These are phyloP conservation scores for Pseudomyrmex gracilis DNA, from an alignment of 1,140 invertebrate genomes.

Conservation along the genomic window DNA sequence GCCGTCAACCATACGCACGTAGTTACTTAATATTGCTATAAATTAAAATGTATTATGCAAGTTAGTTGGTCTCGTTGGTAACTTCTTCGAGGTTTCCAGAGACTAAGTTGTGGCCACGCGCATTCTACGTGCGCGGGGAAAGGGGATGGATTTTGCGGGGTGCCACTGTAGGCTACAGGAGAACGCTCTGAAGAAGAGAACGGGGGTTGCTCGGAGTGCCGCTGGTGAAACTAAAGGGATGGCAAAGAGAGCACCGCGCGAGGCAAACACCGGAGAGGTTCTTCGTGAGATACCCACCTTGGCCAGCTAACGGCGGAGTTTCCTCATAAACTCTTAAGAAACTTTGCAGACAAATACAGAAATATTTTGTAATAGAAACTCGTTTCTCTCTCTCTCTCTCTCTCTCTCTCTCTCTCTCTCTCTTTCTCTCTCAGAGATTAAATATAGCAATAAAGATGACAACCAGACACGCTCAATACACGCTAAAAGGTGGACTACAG, in stretches of 20 bases:
- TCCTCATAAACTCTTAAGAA: conserved; percentile 81
- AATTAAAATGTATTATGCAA: conserved; percentile 76
- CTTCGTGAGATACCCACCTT: conserved; percentile 63
- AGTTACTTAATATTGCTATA: conserved; percentile 74
- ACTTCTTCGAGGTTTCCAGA: conserved; percentile 63
- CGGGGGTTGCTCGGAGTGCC: conserved; percentile 39
- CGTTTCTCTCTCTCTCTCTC: conserved; percentile 62
- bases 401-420: conserved; percentile 32
- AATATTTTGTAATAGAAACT: conserved; percentile 82
- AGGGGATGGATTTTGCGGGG: conserved; percentile 58
- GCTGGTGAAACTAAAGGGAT: conserved; percentile 56
- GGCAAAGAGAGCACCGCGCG: conserved; percentile 53
- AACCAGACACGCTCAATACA: conserved; percentile 32
- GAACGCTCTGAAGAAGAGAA: conserved; percentile 60
- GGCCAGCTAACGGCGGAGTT: conserved; percentile 74
- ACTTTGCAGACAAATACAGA: conserved; percentile 82
- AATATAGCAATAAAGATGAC: conserved; percentile 77
- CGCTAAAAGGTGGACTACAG: conserved; percentile 40
- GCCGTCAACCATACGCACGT: conserved; percentile 30
- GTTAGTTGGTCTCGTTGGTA: conserved; percentile 68
- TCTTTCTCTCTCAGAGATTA: conserved; percentile 74
- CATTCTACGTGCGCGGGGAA: conserved; percentile 30
- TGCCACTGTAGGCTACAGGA: conserved; percentile 38
- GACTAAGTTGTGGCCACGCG: conserved; percentile 59
- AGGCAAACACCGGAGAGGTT: conserved; percentile 72